A percentile compares a stretch with the other conserved stretches of the same genome.
These are phyloP conservation scores for Camelus bactrianus DNA, from an alignment of 2,113 vertebrate genomes.

Conservation along the genomic window DNA sequence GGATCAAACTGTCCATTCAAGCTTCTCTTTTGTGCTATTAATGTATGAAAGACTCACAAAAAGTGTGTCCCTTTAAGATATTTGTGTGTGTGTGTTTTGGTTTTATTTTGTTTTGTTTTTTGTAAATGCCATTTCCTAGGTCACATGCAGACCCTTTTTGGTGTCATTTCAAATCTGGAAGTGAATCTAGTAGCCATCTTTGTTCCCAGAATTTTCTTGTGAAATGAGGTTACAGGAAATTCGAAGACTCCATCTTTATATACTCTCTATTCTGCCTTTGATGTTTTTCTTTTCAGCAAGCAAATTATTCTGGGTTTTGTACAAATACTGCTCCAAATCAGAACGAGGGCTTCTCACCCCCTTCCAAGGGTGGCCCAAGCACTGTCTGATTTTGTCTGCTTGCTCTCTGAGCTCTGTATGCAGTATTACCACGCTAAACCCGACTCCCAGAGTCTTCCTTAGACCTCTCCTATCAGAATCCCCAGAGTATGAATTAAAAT, in stretches of 20 bases:
- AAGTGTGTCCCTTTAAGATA: neutral
- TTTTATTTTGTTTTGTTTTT: neutral
- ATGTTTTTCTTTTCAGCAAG: slow-evolving; percentile 20
- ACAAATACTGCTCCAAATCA: neutral
- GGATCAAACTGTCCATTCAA: neutral
- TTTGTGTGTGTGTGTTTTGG: neutral
- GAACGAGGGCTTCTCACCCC: neutral
- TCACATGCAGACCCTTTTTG: neutral
- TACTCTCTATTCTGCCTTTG: neutral
- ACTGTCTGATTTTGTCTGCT: neutral
- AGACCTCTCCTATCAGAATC: neutral
- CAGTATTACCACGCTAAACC: neutral
- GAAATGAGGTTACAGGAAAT: slow-evolving; percentile 44
- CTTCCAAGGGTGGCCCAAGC: neutral
- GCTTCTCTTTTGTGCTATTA: neutral
- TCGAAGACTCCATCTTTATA: neutral
- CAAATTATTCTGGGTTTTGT: slow-evolving; percentile 25
- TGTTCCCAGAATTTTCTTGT: slow-evolving; percentile 38
- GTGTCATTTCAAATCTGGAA: slow-evolving; percentile 42
- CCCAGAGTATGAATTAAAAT: neutral
- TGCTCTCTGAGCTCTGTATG: neutral
- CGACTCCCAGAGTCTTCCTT: neutral
- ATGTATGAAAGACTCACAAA: neutral
- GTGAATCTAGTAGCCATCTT: slow-evolving; percentile 54
- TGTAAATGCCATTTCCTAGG: neutral